Conservation (phyloP, 2,113 vertebrate species). For the Rhabdomys dilectus region DNA sequence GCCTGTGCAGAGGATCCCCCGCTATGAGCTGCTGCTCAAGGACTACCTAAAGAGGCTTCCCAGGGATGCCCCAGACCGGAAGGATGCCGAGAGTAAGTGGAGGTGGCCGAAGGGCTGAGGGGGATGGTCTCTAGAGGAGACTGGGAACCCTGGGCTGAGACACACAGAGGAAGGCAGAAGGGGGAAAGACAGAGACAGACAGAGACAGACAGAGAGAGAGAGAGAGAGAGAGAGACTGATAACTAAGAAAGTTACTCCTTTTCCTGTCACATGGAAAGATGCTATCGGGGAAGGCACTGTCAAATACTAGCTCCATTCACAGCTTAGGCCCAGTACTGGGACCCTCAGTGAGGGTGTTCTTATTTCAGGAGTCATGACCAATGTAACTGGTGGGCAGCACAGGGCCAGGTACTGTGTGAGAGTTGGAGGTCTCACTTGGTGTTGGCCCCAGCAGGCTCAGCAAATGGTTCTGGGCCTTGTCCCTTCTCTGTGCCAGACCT, state of each 20-base stretch:
- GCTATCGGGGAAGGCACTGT: background rate
- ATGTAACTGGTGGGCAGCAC: background rate
- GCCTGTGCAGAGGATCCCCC: constrained; percentile 97
- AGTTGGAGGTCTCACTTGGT: background rate
- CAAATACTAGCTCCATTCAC: background rate
- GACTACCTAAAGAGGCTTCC: constrained; percentile 98
- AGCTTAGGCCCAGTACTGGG: background rate
- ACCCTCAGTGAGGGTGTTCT: background rate
- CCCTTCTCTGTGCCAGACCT: background rate
- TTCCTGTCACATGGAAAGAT: background rate
- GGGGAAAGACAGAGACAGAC: too few relatives aligned
- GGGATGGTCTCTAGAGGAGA: background rate
- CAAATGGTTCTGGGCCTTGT: background rate
- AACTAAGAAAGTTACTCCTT: background rate
- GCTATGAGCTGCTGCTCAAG: constrained; percentile 96
- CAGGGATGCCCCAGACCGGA: constrained; percentile 91
- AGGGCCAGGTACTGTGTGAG: too few relatives aligned
- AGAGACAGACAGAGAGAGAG: too few relatives aligned
- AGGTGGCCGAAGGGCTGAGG: background rate
- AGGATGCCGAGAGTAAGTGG: constrained; percentile 94
- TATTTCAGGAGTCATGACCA: too few relatives aligned
- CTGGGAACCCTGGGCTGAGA: background rate
- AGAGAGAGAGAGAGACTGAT: background rate
- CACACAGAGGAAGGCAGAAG: background rate
- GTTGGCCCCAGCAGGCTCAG: background rate